Evolutionary conservation across 2,888 invertebrate genomes (phyloP), one percentile per base, ranked within the genome.

Genomic region (Gryllus longicercus): DNA sequence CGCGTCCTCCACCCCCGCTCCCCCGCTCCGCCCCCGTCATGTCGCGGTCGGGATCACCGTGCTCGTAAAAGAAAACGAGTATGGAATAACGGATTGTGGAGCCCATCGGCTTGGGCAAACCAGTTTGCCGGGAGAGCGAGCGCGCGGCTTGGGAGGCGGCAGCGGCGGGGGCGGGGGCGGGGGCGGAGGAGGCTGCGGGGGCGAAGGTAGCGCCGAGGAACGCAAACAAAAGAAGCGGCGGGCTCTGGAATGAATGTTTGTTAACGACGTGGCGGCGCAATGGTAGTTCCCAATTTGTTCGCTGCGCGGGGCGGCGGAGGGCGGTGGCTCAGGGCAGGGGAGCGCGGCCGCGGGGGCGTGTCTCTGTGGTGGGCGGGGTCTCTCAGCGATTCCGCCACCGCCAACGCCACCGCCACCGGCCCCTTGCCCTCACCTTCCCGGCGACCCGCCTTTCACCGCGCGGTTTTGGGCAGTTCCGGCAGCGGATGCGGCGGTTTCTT

Each of bases 201-300:
- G 63, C 16, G 63, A n/a, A 63, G 63, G 63, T n/a, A 63, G 63
- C 63, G 14, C n/a, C 14, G 12, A 63, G 16, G n/a, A 63, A 63
- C 63, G n/a, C 14, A 63, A 63, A n/a, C 14, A 63, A n/a, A 14
- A n/a, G 63, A 63, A n/a, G 63, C 63, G n/a, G 14, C 63, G 63
- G 63, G 63, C 14, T 16, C 63, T n/a, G 63, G n/a, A 63, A 63
- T n/a, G 63, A n/a, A n/a, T 63, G 63, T 63, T 63, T 14, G 63
- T n/a, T 14, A 63, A 63, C 63, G 16, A 63, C 63, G n/a, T 5
- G 16, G 16, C 63, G 63, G 16, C 63, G 63, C 63, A n/a, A 63
- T 63, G 63, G 63, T 63, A 63, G 63, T 63, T 63, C 63, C 63
- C 63, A 63, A 63, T 63, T 63, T 63, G 63, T 63, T 63, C 4